These are phyloP conservation scores for Diplodus sargus DNA, from an alignment of 2,797 vertebrate species.

Conservation along the genomic window DNA sequence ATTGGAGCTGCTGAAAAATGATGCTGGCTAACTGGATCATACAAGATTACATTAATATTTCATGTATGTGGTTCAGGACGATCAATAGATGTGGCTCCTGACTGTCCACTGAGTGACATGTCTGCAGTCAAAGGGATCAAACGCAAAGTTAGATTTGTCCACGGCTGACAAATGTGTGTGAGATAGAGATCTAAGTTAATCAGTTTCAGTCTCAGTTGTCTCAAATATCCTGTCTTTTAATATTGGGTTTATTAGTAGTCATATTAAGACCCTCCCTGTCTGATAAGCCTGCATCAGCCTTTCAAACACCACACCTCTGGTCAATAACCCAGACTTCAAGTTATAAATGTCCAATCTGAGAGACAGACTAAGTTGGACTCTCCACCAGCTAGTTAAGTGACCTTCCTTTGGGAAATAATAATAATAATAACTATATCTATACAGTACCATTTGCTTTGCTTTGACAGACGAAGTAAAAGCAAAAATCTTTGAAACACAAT, in stretches of 20 bases:
- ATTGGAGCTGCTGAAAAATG: conserved; percentile 24
- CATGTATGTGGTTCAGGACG: conserved; percentile 57
- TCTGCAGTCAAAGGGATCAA: not conserved
- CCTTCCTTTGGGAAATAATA: not conserved
- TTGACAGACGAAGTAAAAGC: not conserved
- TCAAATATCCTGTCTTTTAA: not conserved
- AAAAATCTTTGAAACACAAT: too few relatives aligned
- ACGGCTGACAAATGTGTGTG: not conserved
- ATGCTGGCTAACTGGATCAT: conserved; percentile 50
- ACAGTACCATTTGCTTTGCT: too few relatives aligned
- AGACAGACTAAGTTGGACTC: not conserved
- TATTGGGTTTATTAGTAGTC: too few relatives aligned
- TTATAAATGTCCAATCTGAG: not conserved
- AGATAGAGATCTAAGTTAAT: not conserved
- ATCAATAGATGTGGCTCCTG: conserved; percentile 74
- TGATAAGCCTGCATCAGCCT: not conserved
- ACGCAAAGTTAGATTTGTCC: not conserved
- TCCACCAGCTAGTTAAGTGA: not conserved
- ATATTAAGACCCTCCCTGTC: not conserved
- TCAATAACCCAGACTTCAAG: too few relatives aligned
- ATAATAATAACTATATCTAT: too few relatives aligned
- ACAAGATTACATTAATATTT: conserved; percentile 76
- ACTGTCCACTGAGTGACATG: conserved; percentile 33
- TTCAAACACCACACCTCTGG: not conserved
- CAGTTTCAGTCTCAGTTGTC: not conserved